Percentiles rank a stretch among this genome's conserved stretches.
These are phyloP conservation scores for Agrochola lychnidis DNA, from an alignment of 2,888 invertebrate species.

Conservation along the genomic window DNA sequence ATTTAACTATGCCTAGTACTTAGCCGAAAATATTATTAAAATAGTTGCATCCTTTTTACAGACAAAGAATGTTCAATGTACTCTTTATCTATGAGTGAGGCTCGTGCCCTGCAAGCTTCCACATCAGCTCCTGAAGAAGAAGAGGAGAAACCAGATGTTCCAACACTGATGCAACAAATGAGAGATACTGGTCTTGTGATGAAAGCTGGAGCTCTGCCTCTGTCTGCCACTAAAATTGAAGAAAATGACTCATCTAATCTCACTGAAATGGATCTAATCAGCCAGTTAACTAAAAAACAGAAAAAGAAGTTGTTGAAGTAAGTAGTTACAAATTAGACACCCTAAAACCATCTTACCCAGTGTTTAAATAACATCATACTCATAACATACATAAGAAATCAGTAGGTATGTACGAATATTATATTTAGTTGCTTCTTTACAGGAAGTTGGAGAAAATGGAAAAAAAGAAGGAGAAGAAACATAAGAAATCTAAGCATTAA, in stretches of 20 bases:
- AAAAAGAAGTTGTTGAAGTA: conserved; percentile 97
- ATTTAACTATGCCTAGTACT: background rate
- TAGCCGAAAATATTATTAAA: background rate
- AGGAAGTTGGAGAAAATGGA: conserved; percentile 93
- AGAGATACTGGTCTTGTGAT: conserved; percentile 97
- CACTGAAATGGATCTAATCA: conserved; percentile 95
- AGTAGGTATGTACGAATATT: background rate
- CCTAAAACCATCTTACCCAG: background rate
- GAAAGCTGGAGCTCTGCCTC: conserved; percentile 93
- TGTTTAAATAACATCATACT: background rate
- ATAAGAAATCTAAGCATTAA: conserved; percentile 80
- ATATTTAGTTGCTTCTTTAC: conserved; percentile 66
- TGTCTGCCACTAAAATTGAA: conserved; percentile 90
- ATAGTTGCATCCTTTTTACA: conserved; percentile 68
- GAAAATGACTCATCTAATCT: conserved; percentile 90
- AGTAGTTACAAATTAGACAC: conserved; percentile 63
- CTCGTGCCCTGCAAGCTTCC: conserved; percentile 93
- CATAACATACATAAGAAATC: background rate
- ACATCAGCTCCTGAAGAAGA: conserved; percentile 93
- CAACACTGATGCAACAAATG: conserved; percentile 96
- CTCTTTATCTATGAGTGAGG: conserved; percentile 95
- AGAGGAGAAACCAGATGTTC: conserved; percentile 90
- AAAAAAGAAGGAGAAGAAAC: conserved; percentile 87
- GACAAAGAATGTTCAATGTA: conserved; percentile 99
- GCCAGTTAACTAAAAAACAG: conserved; percentile 96